Percentiles rank a stretch among this genome's conserved stretches.
phyloP scores from a whole-genome alignment of 2,888 invertebrate genomes.

The Troilus luridus region DNA sequence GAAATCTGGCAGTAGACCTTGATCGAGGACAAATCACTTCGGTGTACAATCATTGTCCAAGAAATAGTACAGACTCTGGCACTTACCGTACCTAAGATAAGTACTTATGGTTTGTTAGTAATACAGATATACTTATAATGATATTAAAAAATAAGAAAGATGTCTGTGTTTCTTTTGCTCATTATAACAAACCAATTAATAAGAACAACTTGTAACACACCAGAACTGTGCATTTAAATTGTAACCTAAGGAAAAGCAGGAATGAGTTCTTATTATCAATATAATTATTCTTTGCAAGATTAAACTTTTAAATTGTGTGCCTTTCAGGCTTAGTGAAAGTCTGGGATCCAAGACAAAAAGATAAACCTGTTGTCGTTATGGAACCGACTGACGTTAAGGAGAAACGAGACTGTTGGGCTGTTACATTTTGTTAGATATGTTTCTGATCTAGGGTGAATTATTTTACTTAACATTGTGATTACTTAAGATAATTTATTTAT shows the following conservation, averaged over 20 bases:
- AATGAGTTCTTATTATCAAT: background rate
- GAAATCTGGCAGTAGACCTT: no score
- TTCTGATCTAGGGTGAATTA: background rate
- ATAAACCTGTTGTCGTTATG: slow-evolving; percentile 91
- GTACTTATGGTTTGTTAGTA: no score
- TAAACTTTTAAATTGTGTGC: background rate
- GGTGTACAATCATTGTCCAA: no score
- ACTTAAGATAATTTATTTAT: background rate
- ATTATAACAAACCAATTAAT: no score
- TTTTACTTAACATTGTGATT: background rate
- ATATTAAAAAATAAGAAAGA: no score
- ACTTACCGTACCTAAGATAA: no score
- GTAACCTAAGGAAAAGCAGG: background rate
- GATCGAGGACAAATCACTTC: no score
- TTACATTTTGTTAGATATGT: slow-evolving; percentile 79
- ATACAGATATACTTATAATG: no score
- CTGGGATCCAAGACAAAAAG: slow-evolving; percentile 94
- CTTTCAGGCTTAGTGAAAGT: slow-evolving; percentile 85
- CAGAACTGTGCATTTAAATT: no score
- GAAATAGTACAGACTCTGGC: no score
- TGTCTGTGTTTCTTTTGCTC: no score
- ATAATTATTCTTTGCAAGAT: background rate
- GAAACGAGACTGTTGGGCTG: slow-evolving; percentile 93
- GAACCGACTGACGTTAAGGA: slow-evolving; percentile 75
- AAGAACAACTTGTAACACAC: background rate